A percentile compares a stretch with the other conserved stretches of the same genome.
Evolutionary conservation across 1,140 invertebrate genomes (phyloP).

Genomic region (Pseudomyrmex dendroicus): DNA sequence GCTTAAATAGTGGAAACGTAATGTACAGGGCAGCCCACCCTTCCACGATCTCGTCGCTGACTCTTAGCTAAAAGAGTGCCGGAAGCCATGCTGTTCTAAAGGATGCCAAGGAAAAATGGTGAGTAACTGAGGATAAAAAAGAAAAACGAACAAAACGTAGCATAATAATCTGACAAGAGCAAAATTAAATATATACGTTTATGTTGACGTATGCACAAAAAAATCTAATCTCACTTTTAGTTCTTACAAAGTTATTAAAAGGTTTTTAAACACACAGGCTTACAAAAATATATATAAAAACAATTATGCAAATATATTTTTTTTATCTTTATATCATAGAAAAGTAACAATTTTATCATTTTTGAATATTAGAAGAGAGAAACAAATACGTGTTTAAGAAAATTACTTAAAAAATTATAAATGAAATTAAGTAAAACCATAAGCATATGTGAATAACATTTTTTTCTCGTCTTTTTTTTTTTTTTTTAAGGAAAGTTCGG

Average conservation of each 20-base stretch:
- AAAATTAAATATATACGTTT: conserved; percentile 25
- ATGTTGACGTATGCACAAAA: not conserved
- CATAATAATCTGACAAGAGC: conserved; percentile 45
- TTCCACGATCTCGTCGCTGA: conserved; percentile 82
- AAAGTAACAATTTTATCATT: not conserved
- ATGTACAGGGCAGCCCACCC: conserved; percentile 83
- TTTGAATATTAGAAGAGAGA: not conserved
- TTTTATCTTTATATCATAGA: too few species aligned
- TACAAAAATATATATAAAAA: not conserved
- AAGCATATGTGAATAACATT: not conserved
- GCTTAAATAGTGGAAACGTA: conserved; percentile 69
- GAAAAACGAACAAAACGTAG: conserved; percentile 66
- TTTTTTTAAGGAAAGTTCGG: not conserved
- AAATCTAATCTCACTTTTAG: not conserved
- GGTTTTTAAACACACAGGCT: not conserved
- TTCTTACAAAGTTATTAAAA: not conserved
- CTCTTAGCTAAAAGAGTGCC: conserved; percentile 77
- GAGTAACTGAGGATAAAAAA: conserved; percentile 62
- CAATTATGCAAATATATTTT: not conserved
- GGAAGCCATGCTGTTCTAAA: conserved; percentile 81
- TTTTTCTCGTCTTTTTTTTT: not conserved
- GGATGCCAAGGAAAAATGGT: conserved; percentile 67
- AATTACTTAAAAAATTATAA: conserved; percentile 1
- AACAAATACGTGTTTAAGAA: conserved; percentile 17
- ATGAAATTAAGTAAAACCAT: not conserved